Percentiles rank a stretch among this genome's conserved stretches.
phyloP scores from a whole-genome alignment of 2,113 vertebrate species.

The Oncorhynchus clarkii region DNA sequence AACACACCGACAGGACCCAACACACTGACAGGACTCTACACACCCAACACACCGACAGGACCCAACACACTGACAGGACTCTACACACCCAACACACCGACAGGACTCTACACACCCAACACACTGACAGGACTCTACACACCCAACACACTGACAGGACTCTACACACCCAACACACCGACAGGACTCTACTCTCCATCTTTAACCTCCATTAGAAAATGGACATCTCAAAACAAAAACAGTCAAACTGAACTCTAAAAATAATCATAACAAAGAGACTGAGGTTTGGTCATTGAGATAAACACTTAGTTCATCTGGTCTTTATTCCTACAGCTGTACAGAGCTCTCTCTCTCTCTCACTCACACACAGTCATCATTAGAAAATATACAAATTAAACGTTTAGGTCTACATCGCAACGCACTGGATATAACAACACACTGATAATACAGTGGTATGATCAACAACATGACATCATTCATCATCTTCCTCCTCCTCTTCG shows the following conservation, averaged over 20 bases:
- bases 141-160: too few species aligned
- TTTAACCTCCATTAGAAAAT: not conserved
- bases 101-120: too few species aligned
- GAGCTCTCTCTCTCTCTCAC: constrained; percentile 25
- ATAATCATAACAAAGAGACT: constrained; percentile 14
- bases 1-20: too few species aligned
- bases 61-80: too few species aligned
- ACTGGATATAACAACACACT: constrained; percentile 25
- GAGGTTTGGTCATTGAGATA: constrained; percentile 53
- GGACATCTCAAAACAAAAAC: not conserved
- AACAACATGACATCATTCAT: constrained; percentile 53
- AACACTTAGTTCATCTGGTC: constrained; percentile 9
- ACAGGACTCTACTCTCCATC: too few species aligned
- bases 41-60: too few species aligned
- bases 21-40: too few species aligned
- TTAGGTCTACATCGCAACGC: constrained; percentile 38
- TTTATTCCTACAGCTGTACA: constrained; percentile 62
- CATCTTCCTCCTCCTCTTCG: constrained; percentile 90
- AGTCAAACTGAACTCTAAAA: constrained; percentile 12
- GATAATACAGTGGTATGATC: constrained; percentile 46
- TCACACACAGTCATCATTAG: constrained; percentile 28
- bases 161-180: too few species aligned
- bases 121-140: too few species aligned
- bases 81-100: too few species aligned
- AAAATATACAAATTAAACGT: constrained; percentile 56